Base-by-base conservation (phyloP, 1,140 invertebrate species). In the Drosophila persimilis region DNA sequence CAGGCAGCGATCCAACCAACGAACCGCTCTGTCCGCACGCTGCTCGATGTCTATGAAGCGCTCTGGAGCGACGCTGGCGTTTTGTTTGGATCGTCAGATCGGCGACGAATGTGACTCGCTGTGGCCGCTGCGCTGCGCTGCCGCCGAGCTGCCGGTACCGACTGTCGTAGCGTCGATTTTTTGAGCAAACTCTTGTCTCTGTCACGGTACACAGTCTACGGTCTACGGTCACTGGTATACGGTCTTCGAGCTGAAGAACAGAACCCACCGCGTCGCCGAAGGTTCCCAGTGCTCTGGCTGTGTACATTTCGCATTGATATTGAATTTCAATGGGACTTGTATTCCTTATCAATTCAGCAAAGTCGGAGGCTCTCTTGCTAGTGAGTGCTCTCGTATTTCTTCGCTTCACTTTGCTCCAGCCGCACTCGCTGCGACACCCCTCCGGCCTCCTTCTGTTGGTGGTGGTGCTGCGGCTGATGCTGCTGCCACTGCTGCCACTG, bases 231-330 rank as follows among this genome's bases (percentile, higher is more conserved):
- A 35, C 17, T 62, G 29, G 47, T 26, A 39, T 66, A 63, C 45
- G 63, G 60, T 66, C 63, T 66, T 65, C 29, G 41, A 29, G 47
- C 22, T 44, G 62, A 61, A 65, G 60, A 80, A 77, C 63, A 65
- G 60, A 80, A 77, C 63, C 71, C 74, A 80, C 61, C 66, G 73
- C 72, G 48, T 35, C 55, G 48, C 15, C 47, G 70, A 64, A 73
- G 64, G 44, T 80, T 76, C 48, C 50, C 46, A 63, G 31, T 46
- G 22, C 66, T 73, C 4, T 5, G 24, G 39, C 31, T 31, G 2
- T 65, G 62, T 57, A 64, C 57, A 59, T 69, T 81, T 86, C 72
- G 83, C 83, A 88, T 60, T 83, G 83, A 86, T 86, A 88, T 86
- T 86, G 71, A 62, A 79, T 88, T 86, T 88, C 83, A 73, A 50